Conservation (phyloP, 2,888 invertebrate species). For the Drosophila lacicola region DNA sequence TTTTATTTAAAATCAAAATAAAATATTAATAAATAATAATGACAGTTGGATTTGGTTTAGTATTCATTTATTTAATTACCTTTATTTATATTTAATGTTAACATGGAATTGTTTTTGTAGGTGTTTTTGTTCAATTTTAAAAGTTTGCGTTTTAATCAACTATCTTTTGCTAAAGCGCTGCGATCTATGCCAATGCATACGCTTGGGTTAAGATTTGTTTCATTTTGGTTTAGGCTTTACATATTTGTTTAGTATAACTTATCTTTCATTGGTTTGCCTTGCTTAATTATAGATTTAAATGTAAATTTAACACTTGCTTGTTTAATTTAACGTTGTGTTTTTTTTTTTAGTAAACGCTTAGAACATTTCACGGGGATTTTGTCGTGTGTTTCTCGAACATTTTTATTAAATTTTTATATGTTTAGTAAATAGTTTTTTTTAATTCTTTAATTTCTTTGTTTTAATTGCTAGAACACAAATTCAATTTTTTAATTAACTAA, state of each 20-base stretch:
- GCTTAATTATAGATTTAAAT: slow-evolving; percentile 75
- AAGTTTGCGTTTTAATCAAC: slow-evolving; percentile 70
- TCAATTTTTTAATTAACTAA: slow-evolving; percentile 72
- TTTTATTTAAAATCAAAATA: too few species aligned
- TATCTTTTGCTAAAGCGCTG: slow-evolving; percentile 65
- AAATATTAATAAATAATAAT: background rate
- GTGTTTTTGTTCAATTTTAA: slow-evolving; percentile 74
- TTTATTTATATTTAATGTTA: slow-evolving; percentile 84
- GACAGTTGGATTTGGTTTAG: slow-evolving; percentile 42
- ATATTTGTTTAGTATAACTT: slow-evolving; percentile 59
- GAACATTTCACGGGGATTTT: slow-evolving; percentile 68
- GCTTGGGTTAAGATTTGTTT: slow-evolving; percentile 46
- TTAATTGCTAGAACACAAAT: slow-evolving; percentile 81
- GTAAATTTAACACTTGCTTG: slow-evolving; percentile 79
- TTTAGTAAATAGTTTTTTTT: slow-evolving; percentile 62
- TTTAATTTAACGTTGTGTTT: slow-evolving; percentile 73
- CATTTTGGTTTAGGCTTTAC: slow-evolving; percentile 54
- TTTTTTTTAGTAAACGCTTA: slow-evolving; percentile 75
- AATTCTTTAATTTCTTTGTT: slow-evolving; percentile 42
- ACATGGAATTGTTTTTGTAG: slow-evolving; percentile 85
- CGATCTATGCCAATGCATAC: slow-evolving; percentile 63
- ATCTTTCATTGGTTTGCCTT: slow-evolving; percentile 49
- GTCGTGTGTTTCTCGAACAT: slow-evolving; percentile 62
- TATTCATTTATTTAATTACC: slow-evolving; percentile 76
- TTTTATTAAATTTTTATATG: slow-evolving; percentile 53